phyloP scores from a whole-genome alignment of 2,797 vertebrate genomes.

The Aphelocoma californica region DNA sequence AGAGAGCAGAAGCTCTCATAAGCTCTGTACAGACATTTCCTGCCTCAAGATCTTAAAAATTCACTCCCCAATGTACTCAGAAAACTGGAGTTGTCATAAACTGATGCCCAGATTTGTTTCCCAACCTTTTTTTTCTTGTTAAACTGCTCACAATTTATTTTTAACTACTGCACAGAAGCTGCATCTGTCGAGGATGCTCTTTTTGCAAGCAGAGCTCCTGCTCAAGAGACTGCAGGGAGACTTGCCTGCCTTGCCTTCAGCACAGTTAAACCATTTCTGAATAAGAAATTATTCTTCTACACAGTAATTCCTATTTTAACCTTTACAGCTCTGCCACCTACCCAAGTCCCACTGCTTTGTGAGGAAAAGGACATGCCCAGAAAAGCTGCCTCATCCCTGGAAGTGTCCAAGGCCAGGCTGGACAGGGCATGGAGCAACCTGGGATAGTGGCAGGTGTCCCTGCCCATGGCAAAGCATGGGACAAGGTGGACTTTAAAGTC shows the following conservation, averaged over 20 bases:
- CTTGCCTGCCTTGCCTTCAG: background rate
- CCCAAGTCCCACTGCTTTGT: background rate
- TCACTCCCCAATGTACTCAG: background rate
- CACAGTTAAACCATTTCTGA: background rate
- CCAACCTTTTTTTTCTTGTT: background rate
- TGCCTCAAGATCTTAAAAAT: background rate
- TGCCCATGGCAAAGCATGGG: background rate
- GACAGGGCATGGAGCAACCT: rapidly evolving
- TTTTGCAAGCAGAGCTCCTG: conserved; percentile 13
- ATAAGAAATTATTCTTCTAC: background rate
- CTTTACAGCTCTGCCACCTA: background rate
- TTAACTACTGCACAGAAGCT: conserved; percentile 31
- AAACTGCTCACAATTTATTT: conserved; percentile 31
- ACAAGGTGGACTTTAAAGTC: background rate
- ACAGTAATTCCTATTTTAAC: background rate
- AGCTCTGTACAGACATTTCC: background rate
- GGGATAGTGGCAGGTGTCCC: background rate
- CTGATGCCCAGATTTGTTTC: conserved; percentile 28
- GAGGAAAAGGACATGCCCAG: background rate
- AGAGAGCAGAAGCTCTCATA: background rate
- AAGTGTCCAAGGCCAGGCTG: background rate
- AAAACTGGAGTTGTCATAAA: background rate
- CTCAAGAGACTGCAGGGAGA: background rate
- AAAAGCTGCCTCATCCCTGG: background rate
- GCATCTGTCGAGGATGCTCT: conserved; percentile 24